Evolutionary conservation across 2,888 invertebrate species (phyloP), one percentile per base, ranked within the genome.

Genomic region (Drosophila borborema): DNA sequence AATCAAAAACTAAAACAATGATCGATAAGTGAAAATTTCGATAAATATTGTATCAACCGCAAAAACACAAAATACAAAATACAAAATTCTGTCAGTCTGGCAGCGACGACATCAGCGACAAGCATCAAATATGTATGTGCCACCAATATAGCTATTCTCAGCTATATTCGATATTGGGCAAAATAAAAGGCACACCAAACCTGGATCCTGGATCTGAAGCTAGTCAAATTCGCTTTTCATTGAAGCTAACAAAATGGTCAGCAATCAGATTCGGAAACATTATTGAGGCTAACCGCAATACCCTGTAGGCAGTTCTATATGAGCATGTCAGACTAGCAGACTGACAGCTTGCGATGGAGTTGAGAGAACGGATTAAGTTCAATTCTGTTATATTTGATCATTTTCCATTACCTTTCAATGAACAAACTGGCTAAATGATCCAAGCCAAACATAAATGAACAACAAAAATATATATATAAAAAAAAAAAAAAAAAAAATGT

Each of bases 41-140:
- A 51, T 40, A 28, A 45, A n/a, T 12, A 28, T 28, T 6, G 28
- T 28, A 46, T 28, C 28, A 7, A 12, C 6, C 10, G 28, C 28
- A 28, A 28, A 18, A 23, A 36, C 4, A 14, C 2, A 6, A 41
- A 18, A 36, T 10, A 23, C 1, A 1, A 10, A n/a, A 46, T 51
- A 54, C 28, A 60, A 48, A 28, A 66, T 34, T 28, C 3, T n/a
- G 14, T 40, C 60, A 62, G 58, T 43, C 23, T 23, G 69, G 20
- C 28, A 55, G 10, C 6, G n/a, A 28, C 48, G 18, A n/a, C 28
- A 28, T 23, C 23, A 23, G 23, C 34, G 1, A 41, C 12, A 28
- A 61, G 7, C 31, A 8, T 20, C 10, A 34, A 20, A 14, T 12
- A 18, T 28, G 23, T 16, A 51, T 23, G 23, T 2, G 23, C 20